These are phyloP conservation scores for Drepana arcuata DNA, from an alignment of 1,140 invertebrate species.

Conservation along the genomic window DNA sequence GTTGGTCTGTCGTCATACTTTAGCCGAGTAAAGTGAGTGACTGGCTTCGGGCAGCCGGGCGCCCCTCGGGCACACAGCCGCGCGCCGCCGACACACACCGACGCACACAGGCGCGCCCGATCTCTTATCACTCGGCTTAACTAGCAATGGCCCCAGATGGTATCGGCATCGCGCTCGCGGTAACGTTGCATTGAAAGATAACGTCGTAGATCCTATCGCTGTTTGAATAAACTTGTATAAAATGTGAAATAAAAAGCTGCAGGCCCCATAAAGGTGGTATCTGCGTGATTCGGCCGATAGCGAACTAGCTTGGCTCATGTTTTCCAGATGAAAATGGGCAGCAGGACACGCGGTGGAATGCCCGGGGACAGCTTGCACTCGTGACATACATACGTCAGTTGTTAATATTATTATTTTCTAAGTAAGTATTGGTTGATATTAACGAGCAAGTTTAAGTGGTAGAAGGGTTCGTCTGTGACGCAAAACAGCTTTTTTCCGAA, in stretches of 20 bases:
- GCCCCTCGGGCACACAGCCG: constrained; percentile 43
- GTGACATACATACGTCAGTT: no score
- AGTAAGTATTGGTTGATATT: no score
- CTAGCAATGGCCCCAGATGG: constrained; percentile 67
- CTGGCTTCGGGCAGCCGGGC: constrained; percentile 41
- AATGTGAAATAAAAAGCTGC: constrained; percentile 69
- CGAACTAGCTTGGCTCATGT: constrained; percentile 13
- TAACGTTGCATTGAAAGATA: constrained; percentile 72
- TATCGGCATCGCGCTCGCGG: constrained; percentile 60
- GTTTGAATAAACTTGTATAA: constrained; percentile 72
- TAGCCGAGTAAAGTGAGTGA: constrained; percentile 65
- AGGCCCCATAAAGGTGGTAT: constrained; percentile 58
- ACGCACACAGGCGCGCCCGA: constrained; percentile 45
- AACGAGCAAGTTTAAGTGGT: no score
- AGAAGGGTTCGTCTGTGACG: no score
- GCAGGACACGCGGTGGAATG: no score
- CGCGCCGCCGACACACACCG: constrained; percentile 18
- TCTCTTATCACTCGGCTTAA: constrained; percentile 69
- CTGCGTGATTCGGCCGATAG: constrained; percentile 44
- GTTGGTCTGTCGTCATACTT: constrained; percentile 50
- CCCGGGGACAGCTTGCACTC: no score
- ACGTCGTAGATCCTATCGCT: constrained; percentile 66
- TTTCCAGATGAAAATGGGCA: no score
- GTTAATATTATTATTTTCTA: no score
- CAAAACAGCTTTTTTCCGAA: no score